Conservation (phyloP, 2,888 invertebrate genomes). For the Eilema griseolum region DNA sequence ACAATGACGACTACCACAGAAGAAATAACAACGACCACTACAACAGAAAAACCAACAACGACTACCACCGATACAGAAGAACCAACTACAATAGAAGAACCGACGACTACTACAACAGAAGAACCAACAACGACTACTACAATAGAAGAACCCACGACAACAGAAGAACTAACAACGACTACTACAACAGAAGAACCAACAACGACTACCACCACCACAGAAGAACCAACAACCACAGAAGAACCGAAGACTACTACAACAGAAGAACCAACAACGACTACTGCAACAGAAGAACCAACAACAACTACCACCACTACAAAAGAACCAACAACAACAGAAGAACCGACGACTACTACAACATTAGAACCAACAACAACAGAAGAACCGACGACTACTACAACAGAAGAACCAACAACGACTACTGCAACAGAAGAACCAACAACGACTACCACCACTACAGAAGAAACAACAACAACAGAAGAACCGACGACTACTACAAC, state of each 20-base stretch:
- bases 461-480: too few species aligned
- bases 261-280: too few species aligned
- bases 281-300: too few species aligned
- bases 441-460: neutral
- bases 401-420: neutral
- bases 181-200: neutral
- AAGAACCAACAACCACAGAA: conserved; percentile 1
- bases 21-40: neutral
- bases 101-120: conserved; percentile 3
- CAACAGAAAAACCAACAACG: neutral
- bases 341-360: too few species aligned
- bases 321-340: too few species aligned
- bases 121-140: conserved; percentile 13
- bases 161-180: neutral
- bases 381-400: neutral
- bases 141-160: neutral
- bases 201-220: neutral
- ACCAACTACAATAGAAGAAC: neutral
- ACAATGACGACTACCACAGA: neutral
- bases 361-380: too few species aligned
- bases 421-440: neutral
- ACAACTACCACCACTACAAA: conserved; percentile 4
- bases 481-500: too few species aligned
- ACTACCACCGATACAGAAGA: conserved; percentile 3
- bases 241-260: too few species aligned